Base-by-base conservation (phyloP, 2,113 vertebrate species). In the Cyrtonyx montezumae region DNA sequence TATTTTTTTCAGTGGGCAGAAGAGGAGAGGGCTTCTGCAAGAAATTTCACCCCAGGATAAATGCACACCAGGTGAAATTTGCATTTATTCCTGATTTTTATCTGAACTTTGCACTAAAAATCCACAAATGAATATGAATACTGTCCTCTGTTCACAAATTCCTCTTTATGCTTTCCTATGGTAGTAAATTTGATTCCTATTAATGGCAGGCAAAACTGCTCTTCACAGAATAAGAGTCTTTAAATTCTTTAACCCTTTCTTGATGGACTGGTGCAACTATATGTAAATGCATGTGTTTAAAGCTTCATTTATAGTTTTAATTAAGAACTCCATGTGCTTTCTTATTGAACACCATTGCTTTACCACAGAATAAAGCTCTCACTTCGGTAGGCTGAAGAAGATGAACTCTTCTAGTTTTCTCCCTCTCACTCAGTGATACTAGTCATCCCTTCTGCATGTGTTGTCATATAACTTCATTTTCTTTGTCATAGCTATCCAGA, bases 241-340 rank as follows among this genome's bases (percentile, higher is more conserved):
- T 95, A 92, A 93, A 94, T 51, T 32, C 32, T 86, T 96, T 94
- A 95, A 94, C 87, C 91, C 59, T 17, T 91, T 94, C 45, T 46
- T 95, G 71, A 75, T 28, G 59, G 34, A 63, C 42, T 51, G 56
- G 25, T 80, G 68, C 20, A 94, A 61, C 26, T 46, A 32, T 85
- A 82, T 78, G 32, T 68, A 43, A 80, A 71, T 83, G 42, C 18
- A 2, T 65, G 26, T 13, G 10, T n/a, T 59, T 71, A 34, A 87
- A 80, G 23, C 40, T 88, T 55, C 13, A 65, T 90, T 89, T 77
- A n/a, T 19, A 56, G 63, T 91, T 92, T 87, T 30, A 70, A 63
- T 93, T 58, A 70, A 79, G 40, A 79, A 63, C 5, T 68, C 9
- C 7, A 5, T n/a, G 30, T 42, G 28, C 49, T 77, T 65, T 73